Conservation (phyloP, 2,113 vertebrate genomes). For the Physeter macrocephalus region DNA sequence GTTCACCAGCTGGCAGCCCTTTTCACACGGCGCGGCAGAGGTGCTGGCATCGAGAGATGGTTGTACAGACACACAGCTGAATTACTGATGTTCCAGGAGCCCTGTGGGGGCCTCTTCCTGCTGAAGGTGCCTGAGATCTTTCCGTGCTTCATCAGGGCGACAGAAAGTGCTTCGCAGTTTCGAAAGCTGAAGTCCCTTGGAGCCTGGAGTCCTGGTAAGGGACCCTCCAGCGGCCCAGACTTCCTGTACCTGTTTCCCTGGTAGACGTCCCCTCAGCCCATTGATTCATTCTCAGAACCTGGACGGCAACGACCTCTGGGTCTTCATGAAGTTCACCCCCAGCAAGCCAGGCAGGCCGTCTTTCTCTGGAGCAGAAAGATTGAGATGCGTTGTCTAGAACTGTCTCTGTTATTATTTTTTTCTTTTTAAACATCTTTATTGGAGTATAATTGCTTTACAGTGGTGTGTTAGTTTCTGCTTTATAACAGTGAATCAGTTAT, state of each 20-base stretch:
- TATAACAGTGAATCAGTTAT: too few species aligned
- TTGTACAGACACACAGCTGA: background rate
- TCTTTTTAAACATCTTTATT: too few species aligned
- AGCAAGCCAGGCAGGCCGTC: background rate
- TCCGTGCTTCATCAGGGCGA: slow-evolving; percentile 45
- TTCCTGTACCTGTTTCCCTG: background rate
- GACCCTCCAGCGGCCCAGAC: background rate
- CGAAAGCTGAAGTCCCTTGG: background rate
- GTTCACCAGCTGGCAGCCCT: slow-evolving; percentile 20
- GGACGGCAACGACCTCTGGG: background rate
- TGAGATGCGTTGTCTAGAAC: background rate
- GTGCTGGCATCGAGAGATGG: slow-evolving; percentile 50
- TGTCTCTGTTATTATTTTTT: background rate
- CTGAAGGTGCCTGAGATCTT: slow-evolving; percentile 13
- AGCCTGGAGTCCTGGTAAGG: background rate
- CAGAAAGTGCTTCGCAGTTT: background rate
- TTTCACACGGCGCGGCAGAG: slow-evolving; percentile 36
- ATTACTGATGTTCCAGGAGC: slow-evolving; percentile 19
- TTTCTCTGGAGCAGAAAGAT: background rate
- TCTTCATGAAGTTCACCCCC: background rate
- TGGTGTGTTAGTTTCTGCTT: too few species aligned
- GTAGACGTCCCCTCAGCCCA: background rate
- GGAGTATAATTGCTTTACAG: too few species aligned
- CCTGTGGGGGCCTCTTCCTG: background rate
- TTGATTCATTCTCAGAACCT: background rate